A percentile compares a stretch with the other conserved stretches of the same genome.
Conservation (phyloP, 53 echinoderm and acorn worm species). For the Astropecten irregularis region DNA sequence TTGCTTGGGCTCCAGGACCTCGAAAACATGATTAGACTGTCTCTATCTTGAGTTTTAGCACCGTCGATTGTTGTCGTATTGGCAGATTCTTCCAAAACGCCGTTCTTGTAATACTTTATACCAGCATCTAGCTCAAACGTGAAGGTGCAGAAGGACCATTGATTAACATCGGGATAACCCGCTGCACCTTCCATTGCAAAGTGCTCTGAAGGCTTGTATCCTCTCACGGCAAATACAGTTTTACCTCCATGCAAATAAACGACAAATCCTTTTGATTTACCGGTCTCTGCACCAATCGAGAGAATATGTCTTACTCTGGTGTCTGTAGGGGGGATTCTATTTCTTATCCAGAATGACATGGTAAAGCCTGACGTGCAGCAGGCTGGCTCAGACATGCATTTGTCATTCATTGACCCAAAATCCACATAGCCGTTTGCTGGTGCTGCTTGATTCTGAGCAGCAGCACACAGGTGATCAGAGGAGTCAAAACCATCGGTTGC, state of each 20-base stretch:
- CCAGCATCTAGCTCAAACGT: not conserved
- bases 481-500: conserved; percentile 13
- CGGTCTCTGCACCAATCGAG: not conserved
- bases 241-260: not conserved
- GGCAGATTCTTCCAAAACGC: not conserved
- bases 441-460: not conserved
- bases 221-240: not conserved
- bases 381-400: conserved; percentile 16
- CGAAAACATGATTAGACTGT: not conserved
- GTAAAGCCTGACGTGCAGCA: conserved; percentile 37
- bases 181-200: not conserved
- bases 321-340: not conserved
- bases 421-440: not conserved
- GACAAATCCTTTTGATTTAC: not conserved
- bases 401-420: not conserved
- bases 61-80: not conserved
- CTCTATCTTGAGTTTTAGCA: too few species aligned
- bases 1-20: not conserved
- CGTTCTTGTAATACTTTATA: conserved; percentile 16
- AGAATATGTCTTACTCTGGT: not conserved
- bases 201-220: not conserved
- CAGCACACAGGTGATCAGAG: conserved; percentile 28
- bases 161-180: not conserved
- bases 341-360: conserved; percentile 24
- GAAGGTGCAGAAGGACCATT: conserved; percentile 7